Conservation (phyloP, 2,888 invertebrate species). For the Plebejus melissa region DNA sequence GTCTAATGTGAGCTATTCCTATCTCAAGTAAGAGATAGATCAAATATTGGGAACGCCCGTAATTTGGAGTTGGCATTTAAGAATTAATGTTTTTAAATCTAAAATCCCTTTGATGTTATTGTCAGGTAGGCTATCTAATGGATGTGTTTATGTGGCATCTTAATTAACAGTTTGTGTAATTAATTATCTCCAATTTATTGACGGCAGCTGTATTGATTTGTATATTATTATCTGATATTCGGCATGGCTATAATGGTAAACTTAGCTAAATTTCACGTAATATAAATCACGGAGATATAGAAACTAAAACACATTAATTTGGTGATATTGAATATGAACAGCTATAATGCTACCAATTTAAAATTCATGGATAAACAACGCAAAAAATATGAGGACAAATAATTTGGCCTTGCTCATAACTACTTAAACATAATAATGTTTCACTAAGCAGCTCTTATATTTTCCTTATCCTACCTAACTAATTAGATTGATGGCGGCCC, state of each 20-base stretch:
- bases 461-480: conserved; percentile 55
- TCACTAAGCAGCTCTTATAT: conserved; percentile 32
- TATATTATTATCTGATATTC: background rate
- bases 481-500: conserved; percentile 67
- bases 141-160: background rate
- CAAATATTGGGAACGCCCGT: too few relatives aligned
- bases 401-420: too few relatives aligned
- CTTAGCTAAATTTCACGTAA: background rate
- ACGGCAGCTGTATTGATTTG: background rate
- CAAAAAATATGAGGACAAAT: too few relatives aligned
- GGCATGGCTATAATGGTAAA: background rate
- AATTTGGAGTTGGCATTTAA: background rate
- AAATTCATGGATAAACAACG: too few relatives aligned
- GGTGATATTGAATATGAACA: too few relatives aligned
- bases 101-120: background rate
- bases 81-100: background rate
- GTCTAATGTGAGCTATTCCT: too few relatives aligned
- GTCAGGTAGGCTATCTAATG: background rate
- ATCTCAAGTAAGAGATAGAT: too few relatives aligned
- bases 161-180: background rate
- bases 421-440: background rate
- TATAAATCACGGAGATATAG: background rate
- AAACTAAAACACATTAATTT: too few relatives aligned
- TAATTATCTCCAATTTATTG: conserved; percentile 3
- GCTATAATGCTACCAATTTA: too few relatives aligned